Evolutionary conservation across 2,888 invertebrate species (phyloP).

Genomic region (Cataglyphis altisquamis): DNA sequence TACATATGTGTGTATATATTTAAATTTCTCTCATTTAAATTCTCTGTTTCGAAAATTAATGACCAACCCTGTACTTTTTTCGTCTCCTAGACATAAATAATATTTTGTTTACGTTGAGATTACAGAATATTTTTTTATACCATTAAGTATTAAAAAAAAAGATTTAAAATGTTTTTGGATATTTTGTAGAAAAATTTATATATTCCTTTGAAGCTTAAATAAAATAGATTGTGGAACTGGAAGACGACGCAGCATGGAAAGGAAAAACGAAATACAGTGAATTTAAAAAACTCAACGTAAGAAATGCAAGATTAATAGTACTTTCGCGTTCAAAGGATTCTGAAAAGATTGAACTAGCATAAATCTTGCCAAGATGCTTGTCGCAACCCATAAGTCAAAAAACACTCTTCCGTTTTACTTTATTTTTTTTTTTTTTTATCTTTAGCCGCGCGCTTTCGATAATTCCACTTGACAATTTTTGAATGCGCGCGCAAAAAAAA

Average conservation of each 20-base stretch:
- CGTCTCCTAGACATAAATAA: not conserved
- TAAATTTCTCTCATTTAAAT: constrained; percentile 22
- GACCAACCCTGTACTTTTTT: not conserved
- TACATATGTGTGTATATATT: not conserved
- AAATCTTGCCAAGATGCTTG: not conserved
- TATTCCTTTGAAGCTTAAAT: not conserved
- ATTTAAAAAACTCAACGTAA: not conserved
- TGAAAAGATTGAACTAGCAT: not conserved
- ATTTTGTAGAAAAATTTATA: not conserved
- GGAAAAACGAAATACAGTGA: not conserved
- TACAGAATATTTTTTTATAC: not conserved
- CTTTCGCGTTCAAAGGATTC: not conserved
- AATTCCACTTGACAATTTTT: not conserved
- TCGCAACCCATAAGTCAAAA: too few relatives aligned
- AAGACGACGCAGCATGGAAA: not conserved
- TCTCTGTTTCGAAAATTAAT: constrained; percentile 12
- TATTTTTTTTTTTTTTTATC: not conserved
- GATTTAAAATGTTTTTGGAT: not conserved
- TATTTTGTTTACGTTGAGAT: not conserved
- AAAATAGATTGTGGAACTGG: not conserved
- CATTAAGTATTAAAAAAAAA: not conserved
- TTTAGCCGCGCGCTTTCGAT: not conserved
- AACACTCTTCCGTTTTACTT: not conserved
- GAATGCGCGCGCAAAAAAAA: constrained; percentile 6
- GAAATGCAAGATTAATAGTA: not conserved